A percentile compares a stretch with the other conserved stretches of the same genome.
These are phyloP conservation scores for Dryomyza anilis DNA, from an alignment of 2,888 invertebrate genomes.

Conservation along the genomic window DNA sequence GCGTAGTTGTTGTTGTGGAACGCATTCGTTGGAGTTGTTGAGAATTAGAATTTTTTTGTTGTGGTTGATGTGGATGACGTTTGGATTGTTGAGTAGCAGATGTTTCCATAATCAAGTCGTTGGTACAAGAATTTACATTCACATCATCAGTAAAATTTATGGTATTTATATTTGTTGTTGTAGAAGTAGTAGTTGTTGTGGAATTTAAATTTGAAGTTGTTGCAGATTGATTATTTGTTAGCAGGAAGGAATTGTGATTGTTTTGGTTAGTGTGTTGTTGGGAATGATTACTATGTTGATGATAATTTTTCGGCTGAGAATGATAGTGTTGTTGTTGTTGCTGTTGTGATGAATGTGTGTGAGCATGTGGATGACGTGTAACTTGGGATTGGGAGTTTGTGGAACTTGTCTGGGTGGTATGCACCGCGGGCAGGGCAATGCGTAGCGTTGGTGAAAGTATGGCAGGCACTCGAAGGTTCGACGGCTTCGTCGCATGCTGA, in stretches of 20 bases:
- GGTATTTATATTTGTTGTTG: conserved; percentile 57
- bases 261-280: conserved; percentile 55
- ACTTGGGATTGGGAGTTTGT: conserved; percentile 1
- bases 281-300: conserved; percentile 43
- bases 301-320: conserved; percentile 54
- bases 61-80: not conserved
- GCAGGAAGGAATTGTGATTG: conserved; percentile 57
- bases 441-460: conserved; percentile 23
- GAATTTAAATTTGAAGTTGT: conserved; percentile 57
- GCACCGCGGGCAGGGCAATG: not conserved
- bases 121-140: conserved; percentile 61
- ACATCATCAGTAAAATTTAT: conserved; percentile 61
- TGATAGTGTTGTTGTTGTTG: conserved; percentile 34
- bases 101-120: conserved; percentile 57
- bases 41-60: too few relatives aligned
- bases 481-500: conserved; percentile 9
- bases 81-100: conserved; percentile 7
- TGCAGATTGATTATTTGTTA: conserved; percentile 40
- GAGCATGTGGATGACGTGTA: conserved; percentile 14
- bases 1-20: conserved; percentile 39
- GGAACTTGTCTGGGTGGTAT: not conserved
- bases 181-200: conserved; percentile 62
- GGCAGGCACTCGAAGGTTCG: conserved; percentile 26
- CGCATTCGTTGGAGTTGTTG: not conserved
- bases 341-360: conserved; percentile 32